phyloP scores from a whole-genome alignment of 2,888 invertebrate species.

The Trachelus troglodyta region DNA sequence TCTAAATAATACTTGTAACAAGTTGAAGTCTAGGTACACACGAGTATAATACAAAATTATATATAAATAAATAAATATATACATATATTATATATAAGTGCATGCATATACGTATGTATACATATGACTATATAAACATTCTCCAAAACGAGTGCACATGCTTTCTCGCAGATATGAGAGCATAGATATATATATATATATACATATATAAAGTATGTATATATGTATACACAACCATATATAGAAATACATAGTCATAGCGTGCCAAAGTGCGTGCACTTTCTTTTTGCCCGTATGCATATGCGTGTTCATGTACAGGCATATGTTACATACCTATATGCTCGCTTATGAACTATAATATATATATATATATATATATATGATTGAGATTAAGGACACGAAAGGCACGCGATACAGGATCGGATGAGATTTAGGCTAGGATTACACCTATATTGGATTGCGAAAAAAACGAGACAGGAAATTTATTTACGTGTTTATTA shows the following conservation, averaged over 20 bases:
- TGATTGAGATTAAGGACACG: conserved; percentile 22
- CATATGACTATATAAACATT: background rate
- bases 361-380: conserved; percentile 12
- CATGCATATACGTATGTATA: background rate
- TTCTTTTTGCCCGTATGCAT: background rate
- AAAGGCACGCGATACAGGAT: conserved; percentile 52
- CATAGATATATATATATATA: background rate
- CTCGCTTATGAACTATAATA: conserved; percentile 3
- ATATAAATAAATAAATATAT: conserved; percentile 34
- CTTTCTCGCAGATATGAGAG: background rate
- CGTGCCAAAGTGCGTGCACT: background rate
- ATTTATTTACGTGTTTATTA: conserved; percentile 13
- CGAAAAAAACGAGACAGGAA: conserved; percentile 10
- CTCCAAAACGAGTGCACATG: background rate
- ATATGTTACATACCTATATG: background rate
- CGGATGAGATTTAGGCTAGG: conserved; percentile 11
- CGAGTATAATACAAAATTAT: conserved; percentile 43
- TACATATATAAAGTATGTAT: conserved; percentile 1
- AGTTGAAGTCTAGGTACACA: conserved; percentile 41
- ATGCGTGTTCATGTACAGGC: conserved; percentile 1
- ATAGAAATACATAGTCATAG: conserved; percentile 10
- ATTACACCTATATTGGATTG: conserved; percentile 3
- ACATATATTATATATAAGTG: background rate
- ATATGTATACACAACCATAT: background rate
- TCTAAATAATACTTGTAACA: conserved; percentile 53